A percentile compares a stretch with the other conserved stretches of the same genome.
phyloP scores from a whole-genome alignment of 2,888 invertebrate species.

The Amphipoea oculea region DNA sequence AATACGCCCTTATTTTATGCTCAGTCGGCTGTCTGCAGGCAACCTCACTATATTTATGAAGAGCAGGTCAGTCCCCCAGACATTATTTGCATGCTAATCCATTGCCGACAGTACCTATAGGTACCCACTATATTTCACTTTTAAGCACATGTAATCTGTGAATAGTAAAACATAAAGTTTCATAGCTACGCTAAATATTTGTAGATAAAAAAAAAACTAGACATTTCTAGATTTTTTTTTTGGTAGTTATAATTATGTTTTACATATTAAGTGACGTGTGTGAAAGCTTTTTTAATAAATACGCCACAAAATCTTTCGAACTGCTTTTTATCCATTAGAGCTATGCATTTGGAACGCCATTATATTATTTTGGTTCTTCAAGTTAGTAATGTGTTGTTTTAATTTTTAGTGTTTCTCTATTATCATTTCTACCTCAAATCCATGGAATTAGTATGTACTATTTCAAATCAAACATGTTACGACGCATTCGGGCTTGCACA shows the following conservation, averaged over 20 bases:
- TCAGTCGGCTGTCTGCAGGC: background rate
- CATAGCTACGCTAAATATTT: no score
- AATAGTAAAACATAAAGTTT: constrained; percentile 1
- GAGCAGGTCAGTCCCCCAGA: constrained; percentile 1
- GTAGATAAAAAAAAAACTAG: no score
- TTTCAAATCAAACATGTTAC: no score
- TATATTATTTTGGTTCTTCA: background rate
- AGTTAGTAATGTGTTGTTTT: background rate
- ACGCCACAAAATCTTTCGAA: background rate
- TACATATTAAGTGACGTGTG: background rate
- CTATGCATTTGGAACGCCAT: background rate
- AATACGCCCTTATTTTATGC: background rate
- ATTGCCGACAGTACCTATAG: background rate
- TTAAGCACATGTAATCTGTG: background rate
- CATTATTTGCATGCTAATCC: constrained; percentile 1
- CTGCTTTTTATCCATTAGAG: background rate
- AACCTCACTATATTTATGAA: background rate
- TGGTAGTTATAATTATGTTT: background rate
- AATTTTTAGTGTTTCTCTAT: background rate
- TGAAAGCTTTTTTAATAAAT: background rate
- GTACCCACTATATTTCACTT: background rate
- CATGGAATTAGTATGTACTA: no score
- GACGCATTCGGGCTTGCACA: background rate
- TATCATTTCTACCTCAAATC: background rate
- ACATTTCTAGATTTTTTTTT: background rate